Evolutionary conservation across 2,888 invertebrate genomes (phyloP), one percentile per base, ranked within the genome.

Genomic region (Ferrisia virgata): DNA sequence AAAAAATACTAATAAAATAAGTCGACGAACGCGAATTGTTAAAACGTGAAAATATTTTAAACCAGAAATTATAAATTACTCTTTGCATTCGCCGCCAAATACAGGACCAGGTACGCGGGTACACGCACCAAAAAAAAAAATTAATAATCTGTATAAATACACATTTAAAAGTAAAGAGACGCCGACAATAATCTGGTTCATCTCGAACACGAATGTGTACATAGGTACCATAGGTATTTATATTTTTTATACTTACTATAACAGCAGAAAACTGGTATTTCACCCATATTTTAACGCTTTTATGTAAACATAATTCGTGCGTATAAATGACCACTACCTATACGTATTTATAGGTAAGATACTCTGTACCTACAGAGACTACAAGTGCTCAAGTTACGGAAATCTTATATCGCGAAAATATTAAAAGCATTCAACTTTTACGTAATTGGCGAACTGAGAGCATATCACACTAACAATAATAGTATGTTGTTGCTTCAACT

Each of bases 351-450:
- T n/a, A n/a, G n/a, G n/a, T n/a, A n/a, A n/a, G n/a, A n/a, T n/a
- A n/a, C n/a, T n/a, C 36, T 36, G 8, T 36, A 1, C 18, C 15
- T 31, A 69, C 69, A 22, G 25, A 69, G 53, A 18, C 18, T 22
- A 22, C 33, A 72, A 6, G 4, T 31, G 9, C 72, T 76, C 36
- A 28, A 18, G 36, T 76, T 76, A 76, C 72, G 72, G 72, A 76
- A 76, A 76, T 36, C 5, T 76, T 33, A 76, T 76, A 76, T 76
- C 72, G 18, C 72, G 18, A 76, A 76, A 76, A 76, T 76, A 76
- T 76, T 76, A 76, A 76, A 76, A 76, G 72, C 36, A 9, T 76
- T 76, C 11, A 36, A 18, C 0, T 18, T 11, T 76, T 76, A 36
- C 72, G 72, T 36, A 76, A 76, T 76, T 18, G 36, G 72, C 18